These are phyloP conservation scores for Nycticryphes semicollaris DNA, from an alignment of 2,113 vertebrate genomes.

Conservation along the genomic window DNA sequence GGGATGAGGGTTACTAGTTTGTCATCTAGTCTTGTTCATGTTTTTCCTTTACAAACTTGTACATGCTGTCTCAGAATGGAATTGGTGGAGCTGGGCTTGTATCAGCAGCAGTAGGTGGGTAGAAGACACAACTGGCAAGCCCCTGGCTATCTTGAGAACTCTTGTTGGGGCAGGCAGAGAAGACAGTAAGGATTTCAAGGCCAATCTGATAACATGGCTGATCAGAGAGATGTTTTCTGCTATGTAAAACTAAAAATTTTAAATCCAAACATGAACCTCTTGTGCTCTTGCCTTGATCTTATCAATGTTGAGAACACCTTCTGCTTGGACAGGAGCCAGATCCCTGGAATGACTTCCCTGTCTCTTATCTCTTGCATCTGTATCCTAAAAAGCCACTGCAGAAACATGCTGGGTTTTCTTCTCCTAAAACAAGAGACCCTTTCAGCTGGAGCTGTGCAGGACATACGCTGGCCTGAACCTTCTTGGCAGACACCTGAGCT, in stretches of 20 bases:
- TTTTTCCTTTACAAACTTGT: not conserved
- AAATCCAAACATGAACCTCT: not conserved
- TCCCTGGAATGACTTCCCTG: slow-evolving; percentile 25
- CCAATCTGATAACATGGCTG: slow-evolving; percentile 41
- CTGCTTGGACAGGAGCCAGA: slow-evolving; percentile 39
- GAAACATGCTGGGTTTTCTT: slow-evolving; percentile 21
- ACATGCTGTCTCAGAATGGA: not conserved
- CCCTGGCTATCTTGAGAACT: not conserved
- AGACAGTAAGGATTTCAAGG: slow-evolving; percentile 1
- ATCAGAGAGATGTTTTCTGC: slow-evolving; percentile 31
- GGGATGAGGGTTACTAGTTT: not conserved
- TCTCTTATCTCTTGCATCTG: slow-evolving; percentile 29
- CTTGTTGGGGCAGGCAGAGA: slow-evolving; percentile 35
- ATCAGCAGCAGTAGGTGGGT: not conserved
- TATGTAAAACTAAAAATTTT: slow-evolving; percentile 47
- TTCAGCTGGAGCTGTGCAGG: slow-evolving; percentile 6
- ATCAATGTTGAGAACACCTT: slow-evolving; percentile 3
- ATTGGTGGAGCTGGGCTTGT: not conserved
- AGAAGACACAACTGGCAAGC: not conserved
- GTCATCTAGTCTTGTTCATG: not conserved
- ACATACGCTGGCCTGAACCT: not conserved
- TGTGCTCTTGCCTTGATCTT: slow-evolving; percentile 47
- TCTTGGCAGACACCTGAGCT: not conserved
- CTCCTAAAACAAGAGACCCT: slow-evolving; percentile 13
- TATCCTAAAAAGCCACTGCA: not conserved